Evolutionary conservation across 2,113 vertebrate species (phyloP).

Genomic region (Nesogale talazaci): DNA sequence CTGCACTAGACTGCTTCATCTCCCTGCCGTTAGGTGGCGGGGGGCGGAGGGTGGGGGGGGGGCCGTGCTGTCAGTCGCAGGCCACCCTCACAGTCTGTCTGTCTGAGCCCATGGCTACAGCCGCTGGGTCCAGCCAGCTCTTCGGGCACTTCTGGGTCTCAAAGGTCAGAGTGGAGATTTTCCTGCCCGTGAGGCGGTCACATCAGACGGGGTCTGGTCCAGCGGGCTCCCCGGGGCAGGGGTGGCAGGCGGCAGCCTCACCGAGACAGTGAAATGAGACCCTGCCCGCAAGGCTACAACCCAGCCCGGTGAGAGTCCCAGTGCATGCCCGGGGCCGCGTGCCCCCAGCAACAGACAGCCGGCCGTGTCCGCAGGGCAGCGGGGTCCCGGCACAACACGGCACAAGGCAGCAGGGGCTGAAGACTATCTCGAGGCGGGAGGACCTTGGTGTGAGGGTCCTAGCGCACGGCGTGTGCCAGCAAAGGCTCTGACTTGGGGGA

Average conservation of each 20-base stretch:
- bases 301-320: conserved; percentile 39
- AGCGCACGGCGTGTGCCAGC: background rate
- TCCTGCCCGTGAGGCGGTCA: background rate
- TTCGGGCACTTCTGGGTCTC: background rate
- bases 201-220: background rate
- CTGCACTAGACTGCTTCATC: background rate
- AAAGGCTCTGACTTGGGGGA: background rate
- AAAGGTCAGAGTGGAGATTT: background rate
- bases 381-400: fast-evolving
- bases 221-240: background rate
- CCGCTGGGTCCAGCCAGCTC: too few species aligned
- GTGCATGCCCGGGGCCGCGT: background rate
- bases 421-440: background rate
- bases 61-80: too few species aligned
- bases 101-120: too few species aligned
- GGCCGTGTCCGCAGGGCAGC: background rate
- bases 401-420: fast-evolving
- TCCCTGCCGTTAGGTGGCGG: too few species aligned
- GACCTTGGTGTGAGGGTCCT: background rate
- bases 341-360: background rate
- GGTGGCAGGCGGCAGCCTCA: background rate
- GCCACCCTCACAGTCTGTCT: too few species aligned
- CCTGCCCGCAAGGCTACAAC: conserved; percentile 47
- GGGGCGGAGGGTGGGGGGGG: too few species aligned
- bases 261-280: background rate